Conservation (phyloP, 2,888 invertebrate genomes). For the Oscheius sp. region DNA sequence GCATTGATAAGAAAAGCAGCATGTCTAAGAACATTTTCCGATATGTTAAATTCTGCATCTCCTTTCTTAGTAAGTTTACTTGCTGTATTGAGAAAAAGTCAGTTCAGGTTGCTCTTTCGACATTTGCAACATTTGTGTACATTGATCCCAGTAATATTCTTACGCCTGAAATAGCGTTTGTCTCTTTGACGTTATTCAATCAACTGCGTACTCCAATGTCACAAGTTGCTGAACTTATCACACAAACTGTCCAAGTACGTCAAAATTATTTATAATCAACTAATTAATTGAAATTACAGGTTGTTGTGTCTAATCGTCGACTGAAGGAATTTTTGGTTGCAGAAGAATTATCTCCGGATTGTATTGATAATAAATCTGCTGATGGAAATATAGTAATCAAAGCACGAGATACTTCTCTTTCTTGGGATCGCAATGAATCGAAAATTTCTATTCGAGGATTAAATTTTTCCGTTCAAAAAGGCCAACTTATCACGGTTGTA, state of each 20-base stretch:
- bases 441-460: conserved; percentile 75
- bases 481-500: conserved; percentile 67
- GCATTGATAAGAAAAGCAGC: conserved; percentile 66
- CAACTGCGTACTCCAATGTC: conserved; percentile 94
- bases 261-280: neutral
- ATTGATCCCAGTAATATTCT: conserved; percentile 67
- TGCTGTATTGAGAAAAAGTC: neutral
- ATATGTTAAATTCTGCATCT: conserved; percentile 71
- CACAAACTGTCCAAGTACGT: conserved; percentile 66
- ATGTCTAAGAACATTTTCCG: conserved; percentile 68
- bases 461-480: conserved; percentile 77
- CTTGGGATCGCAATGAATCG: conserved; percentile 62
- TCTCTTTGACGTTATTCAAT: conserved; percentile 95
- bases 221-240: conserved; percentile 80
- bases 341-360: conserved; percentile 50
- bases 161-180: conserved; percentile 85
- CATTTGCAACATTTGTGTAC: conserved; percentile 69
- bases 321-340: conserved; percentile 68
- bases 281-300: conserved; percentile 37
- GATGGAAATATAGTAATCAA: conserved; percentile 63
- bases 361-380: conserved; percentile 45
- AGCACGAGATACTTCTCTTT: conserved; percentile 56
- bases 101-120: conserved; percentile 67
- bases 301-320: conserved; percentile 68
- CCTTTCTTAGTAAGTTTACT: conserved; percentile 61